Evolutionary conservation across 2,888 invertebrate genomes (phyloP), one percentile per base, ranked within the genome.

Genomic region (Caenorhabditis sulstoni): DNA sequence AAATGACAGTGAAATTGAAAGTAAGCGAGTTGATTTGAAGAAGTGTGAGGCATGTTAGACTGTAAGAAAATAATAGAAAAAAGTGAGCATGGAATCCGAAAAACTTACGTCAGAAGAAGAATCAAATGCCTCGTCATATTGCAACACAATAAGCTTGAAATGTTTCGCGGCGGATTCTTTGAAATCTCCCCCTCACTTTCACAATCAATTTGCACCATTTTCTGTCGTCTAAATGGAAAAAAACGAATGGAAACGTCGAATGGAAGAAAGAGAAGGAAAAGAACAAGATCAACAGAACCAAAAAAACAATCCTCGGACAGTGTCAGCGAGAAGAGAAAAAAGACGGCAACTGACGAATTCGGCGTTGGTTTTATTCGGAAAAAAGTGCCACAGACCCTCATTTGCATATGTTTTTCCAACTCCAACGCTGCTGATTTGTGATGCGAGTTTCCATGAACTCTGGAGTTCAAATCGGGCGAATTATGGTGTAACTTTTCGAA

Each of bases 1-100:
- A 77, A 53, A 77, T 77, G 18, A 77, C 77, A 16, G 78, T 78
- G 57, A 78, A 78, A 50, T 71, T 71, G 62, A 73, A 73, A 3
- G 73, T 57, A 3, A 73, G n/a, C 0, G 73, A 73, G 64, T 73
- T 73, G 64, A 73, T 45, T 65, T 73, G 73, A 20, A 73, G 64
- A 2, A 73, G 44, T 0, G 73, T 73, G 29, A 73, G 58, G 44
- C 73, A 73, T 57, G 73, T 64, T 65, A 73, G 29, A 18, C 73
- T 64, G 50, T n/a, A n/a, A n/a, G n/a, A n/a, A n/a, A n/a, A n/a
- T n/a, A n/a, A n/a, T n/a, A 5, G 29, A 7, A 29, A 29, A n/a
- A 23, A 14, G 50, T 61, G 47, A 62, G 7, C 0, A 7, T 1
- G 14, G 22, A 45, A 57, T 55, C 55, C 39, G 11, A 3, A 9